Percentiles rank a stretch among this genome's conserved stretches.
Evolutionary conservation across 2,113 vertebrate genomes (phyloP).

Genomic region (Alaudala cheleensis): DNA sequence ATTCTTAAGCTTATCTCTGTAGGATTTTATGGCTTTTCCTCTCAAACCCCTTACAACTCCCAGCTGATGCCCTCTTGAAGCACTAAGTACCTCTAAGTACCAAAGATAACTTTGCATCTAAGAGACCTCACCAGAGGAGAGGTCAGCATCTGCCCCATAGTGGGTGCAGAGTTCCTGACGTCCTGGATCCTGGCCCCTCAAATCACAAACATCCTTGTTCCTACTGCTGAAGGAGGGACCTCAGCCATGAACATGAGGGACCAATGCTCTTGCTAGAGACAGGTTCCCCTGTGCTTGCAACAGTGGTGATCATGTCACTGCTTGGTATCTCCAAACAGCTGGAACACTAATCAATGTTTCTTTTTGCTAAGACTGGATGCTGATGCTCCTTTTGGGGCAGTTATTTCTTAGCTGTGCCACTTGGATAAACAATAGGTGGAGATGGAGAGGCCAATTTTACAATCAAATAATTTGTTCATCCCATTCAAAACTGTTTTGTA

Average conservation of each 20-base stretch:
- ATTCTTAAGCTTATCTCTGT: not conserved
- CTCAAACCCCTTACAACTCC: not conserved
- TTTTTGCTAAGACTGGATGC: not conserved
- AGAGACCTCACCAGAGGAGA: not conserved
- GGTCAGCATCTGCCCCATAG: rapidly evolving
- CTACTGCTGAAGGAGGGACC: not conserved
- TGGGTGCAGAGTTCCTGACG: not conserved
- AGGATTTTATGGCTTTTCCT: not conserved
- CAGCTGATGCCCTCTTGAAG: not conserved
- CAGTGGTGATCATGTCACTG: rapidly evolving
- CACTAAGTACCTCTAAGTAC: not conserved
- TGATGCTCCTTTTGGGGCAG: not conserved
- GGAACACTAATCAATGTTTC: not conserved
- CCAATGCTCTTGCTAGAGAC: not conserved
- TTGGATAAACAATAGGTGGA: not conserved
- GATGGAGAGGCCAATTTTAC: not conserved
- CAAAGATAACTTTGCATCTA: not conserved
- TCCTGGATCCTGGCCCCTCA: not conserved
- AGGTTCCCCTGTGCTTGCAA: not conserved
- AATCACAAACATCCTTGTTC: not conserved
- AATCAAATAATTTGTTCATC: not conserved
- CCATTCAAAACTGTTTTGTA: not conserved
- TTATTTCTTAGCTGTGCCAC: not conserved
- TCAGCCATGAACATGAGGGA: not conserved
- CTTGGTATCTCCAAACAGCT: not conserved